Base-by-base conservation (phyloP, 2,888 invertebrate species). In the Acanthacorydalis orientalis region DNA sequence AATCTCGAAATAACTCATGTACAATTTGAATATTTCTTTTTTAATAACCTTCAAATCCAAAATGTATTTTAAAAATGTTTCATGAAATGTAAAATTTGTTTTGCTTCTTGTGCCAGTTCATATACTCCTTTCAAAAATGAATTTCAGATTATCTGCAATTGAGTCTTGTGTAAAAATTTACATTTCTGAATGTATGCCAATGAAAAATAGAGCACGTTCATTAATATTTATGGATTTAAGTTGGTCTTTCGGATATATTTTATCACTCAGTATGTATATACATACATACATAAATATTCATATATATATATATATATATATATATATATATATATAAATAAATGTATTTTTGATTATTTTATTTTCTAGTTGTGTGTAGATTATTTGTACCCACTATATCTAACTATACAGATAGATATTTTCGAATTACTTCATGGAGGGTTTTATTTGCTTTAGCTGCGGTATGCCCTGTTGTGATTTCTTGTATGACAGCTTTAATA, bases 371-470 rank as follows among this genome's bases (percentile, higher is more conserved):
- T 23, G 6, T 23, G 23, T 23, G 23, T 23, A 23, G 23, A 23
- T 23, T 23, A 23, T 4, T 23, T 23, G 23, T 23, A 23, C 23
- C 23, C 23, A 23, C 23, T 4, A 6, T 23, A 23, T 23, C 23
- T 9, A 47, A 56, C n/a, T 37, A n/a, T 2, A 7, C 37, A 37
- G 14, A 37, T 37, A 37, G 10, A 16, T 51, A 54, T 49, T 60
- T 63, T 50, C 57, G 60, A 48, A 54, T 64, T 10, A 59, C 64
- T 34, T 64, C 68, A 8, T 70, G 70, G 70, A 57, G 69, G 49
- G 57, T 68, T 37, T 55, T 68, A 37, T 60, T 65, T 47, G 65
- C 65, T 16, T 55, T 65, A 35, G 57, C 61, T 9, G 64, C 67
- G 7, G 60, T 64, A 32, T 53, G 65, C 23, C 58, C 57, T 48